Base-by-base conservation (phyloP, 1,140 invertebrate species). In the Aricia agestis region DNA sequence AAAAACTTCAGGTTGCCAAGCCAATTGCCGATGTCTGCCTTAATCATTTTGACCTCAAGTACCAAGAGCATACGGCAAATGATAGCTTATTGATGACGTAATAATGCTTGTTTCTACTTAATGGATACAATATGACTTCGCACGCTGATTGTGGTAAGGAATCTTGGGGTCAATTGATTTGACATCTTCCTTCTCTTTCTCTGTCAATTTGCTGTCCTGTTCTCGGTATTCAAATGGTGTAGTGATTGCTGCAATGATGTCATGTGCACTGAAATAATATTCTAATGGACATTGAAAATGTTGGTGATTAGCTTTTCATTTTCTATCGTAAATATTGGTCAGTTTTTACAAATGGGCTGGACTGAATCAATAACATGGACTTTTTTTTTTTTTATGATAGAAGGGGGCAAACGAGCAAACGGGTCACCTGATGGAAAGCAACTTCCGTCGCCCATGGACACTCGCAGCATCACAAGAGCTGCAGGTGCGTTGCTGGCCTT, bases 141-240 rank as follows among this genome's bases (percentile, higher is more conserved):
- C 86, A 89, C 84, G 86, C 87, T 87, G 87, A 89, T 91, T 89
- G 86, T 84, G 70, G 74, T 71, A 61, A 84, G 79, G 86, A 89
- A 89, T 89, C 86, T 77, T 67, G 74, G 89, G 89, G 87, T 91
- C 77, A 88, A 89, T 73, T 84, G 75, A 87, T 85, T 82, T 87
- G 85, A 90, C 89, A 71, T 67, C 63, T 58, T 45, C 36, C 57
- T 36, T 69, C 61, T 45, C 61, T 69, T 72, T 52, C 67, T 69
- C 45, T 65, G 58, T 32, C 59, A 65, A 32, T 65, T 76, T 41
- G 66, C 74, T 81, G 69, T 71, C 72, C 77, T 70, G 59, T 70
- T 41, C 58, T 70, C 68, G 61, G 45, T 68, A 68, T 68, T 70
- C 36, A 70, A 63, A 70, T 70, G 42, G 59, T 65, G 36, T 17